Conservation (phyloP, 2,888 invertebrate species). For the Timandra comae region DNA sequence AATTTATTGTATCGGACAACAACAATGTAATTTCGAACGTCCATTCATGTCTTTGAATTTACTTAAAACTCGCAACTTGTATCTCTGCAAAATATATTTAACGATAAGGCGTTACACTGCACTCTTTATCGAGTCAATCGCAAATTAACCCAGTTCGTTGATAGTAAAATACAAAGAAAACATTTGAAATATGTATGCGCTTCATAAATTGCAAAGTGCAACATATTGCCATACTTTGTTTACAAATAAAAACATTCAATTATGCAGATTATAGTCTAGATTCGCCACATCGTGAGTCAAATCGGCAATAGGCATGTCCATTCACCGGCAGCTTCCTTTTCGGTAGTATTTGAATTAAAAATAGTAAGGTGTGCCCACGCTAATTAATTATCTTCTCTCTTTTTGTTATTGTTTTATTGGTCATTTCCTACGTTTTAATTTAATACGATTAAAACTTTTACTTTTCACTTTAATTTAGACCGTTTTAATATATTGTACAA, state of each 20-base stretch:
- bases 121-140: constrained; percentile 35
- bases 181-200: constrained; percentile 14
- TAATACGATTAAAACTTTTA: too few species aligned
- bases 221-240: constrained; percentile 10
- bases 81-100: constrained; percentile 3
- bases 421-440: too few species aligned
- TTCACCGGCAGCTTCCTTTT: constrained; percentile 7
- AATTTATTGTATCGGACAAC: constrained; percentile 30
- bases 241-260: constrained; percentile 15
- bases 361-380: too few species aligned
- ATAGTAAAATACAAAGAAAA: constrained; percentile 26
- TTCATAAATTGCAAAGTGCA: constrained; percentile 16
- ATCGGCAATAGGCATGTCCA: constrained; percentile 10
- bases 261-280: constrained; percentile 19
- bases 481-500: too few species aligned
- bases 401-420: too few species aligned
- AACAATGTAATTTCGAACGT: constrained; percentile 21
- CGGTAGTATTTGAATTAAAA: too few species aligned
- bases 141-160: constrained; percentile 39
- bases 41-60: constrained; percentile 16
- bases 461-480: too few species aligned
- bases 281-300: too few species aligned
- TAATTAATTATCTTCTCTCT: too few species aligned
- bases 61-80: constrained; percentile 14
- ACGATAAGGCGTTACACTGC: constrained; percentile 8